A percentile compares a stretch with the other conserved stretches of the same genome.
Conservation (phyloP, 1,140 invertebrate species). For the Brachionus calyciflorus region DNA sequence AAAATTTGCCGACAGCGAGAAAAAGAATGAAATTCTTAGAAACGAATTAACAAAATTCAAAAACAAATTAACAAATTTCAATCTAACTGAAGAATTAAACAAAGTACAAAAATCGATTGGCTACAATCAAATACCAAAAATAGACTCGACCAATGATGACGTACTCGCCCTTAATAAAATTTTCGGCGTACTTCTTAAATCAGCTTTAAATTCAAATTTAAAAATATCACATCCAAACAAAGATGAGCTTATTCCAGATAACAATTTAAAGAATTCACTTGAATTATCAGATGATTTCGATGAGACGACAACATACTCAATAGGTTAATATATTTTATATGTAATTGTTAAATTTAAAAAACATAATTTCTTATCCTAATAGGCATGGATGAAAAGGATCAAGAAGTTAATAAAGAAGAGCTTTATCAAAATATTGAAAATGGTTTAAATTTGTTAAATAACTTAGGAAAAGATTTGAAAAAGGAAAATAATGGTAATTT, state of each 20-base stretch:
- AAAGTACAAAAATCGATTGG: neutral
- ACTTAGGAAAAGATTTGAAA: neutral
- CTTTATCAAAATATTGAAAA: neutral
- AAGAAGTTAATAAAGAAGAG: neutral
- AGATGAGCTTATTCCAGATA: too few relatives aligned
- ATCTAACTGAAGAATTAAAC: neutral
- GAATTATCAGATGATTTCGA: too few relatives aligned
- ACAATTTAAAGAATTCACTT: too few relatives aligned
- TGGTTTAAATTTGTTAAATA: neutral
- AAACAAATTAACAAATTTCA: neutral
- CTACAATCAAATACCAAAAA: neutral
- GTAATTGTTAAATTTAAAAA: too few relatives aligned
- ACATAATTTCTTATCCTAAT: too few relatives aligned
- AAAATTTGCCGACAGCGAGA: conserved; percentile 19
- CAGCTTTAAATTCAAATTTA: too few relatives aligned
- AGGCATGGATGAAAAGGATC: neutral
- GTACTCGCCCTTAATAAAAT: neutral
- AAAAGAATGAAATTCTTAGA: neutral
- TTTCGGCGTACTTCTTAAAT: neutral
- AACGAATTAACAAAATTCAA: neutral
- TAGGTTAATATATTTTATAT: too few relatives aligned
- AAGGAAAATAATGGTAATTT: conserved; percentile 40
- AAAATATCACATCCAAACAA: too few relatives aligned
- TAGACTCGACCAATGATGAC: too few relatives aligned
- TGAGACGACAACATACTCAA: too few relatives aligned